Percentiles rank a stretch among this genome's conserved stretches.
Evolutionary conservation across 1,140 invertebrate species (phyloP).

Genomic region (Leptonema lineaticorne): DNA sequence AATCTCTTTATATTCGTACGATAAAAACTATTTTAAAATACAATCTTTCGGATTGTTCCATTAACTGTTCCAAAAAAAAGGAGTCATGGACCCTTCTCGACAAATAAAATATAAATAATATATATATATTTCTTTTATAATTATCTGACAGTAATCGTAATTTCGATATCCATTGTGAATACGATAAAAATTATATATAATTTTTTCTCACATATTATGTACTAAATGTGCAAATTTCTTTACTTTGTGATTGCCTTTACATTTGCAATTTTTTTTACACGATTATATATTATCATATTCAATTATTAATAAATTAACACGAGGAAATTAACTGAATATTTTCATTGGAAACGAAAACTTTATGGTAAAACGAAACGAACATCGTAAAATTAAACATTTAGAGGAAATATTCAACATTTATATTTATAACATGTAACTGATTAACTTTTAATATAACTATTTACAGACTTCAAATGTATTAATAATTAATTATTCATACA

Average conservation of each 20-base stretch:
- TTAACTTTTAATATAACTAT: no score
- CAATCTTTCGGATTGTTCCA: neutral
- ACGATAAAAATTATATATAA: constrained; percentile 26
- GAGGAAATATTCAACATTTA: no score
- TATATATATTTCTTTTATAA: no score
- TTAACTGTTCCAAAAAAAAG: constrained; percentile 1
- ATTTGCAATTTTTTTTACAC: constrained; percentile 18
- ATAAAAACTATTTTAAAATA: constrained; percentile 32
- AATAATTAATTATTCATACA: no score
- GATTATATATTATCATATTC: constrained; percentile 3
- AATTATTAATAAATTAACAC: neutral
- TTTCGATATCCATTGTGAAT: constrained; percentile 3
- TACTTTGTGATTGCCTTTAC: constrained; percentile 37
- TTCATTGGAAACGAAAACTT: no score
- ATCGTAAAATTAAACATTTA: no score
- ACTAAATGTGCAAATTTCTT: constrained; percentile 33
- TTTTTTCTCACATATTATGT: constrained; percentile 39
- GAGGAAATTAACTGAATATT: no score
- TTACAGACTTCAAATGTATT: no score
- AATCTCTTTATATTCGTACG: constrained; percentile 31
- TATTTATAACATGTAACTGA: no score
- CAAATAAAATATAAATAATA: constrained; percentile 9
- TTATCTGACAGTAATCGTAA: constrained; percentile 6
- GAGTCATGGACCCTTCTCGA: neutral
- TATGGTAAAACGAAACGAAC: no score